phyloP scores from a whole-genome alignment of 2,113 vertebrate species.

The Clarias macrocephalus region DNA sequence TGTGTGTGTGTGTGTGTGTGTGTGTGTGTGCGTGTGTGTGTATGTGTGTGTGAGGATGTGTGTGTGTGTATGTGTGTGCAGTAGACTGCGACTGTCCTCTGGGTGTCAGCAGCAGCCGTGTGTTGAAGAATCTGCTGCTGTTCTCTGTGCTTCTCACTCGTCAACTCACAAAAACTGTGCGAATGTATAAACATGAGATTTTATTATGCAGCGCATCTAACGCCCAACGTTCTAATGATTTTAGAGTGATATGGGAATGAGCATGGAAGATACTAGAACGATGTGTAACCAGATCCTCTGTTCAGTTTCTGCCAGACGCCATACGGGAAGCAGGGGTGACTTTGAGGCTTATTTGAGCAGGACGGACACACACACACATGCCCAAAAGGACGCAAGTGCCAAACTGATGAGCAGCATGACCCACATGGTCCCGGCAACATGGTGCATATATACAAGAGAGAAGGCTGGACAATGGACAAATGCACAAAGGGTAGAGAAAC shows the following conservation, averaged over 20 bases:
- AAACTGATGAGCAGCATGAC: conserved; percentile 40
- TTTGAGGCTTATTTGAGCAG: conserved; percentile 37
- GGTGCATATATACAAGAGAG: conserved; percentile 57
- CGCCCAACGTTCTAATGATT: not conserved
- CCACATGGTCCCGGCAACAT: conserved; percentile 32
- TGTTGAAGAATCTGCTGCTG: conserved; percentile 48
- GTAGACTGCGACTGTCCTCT: conserved; percentile 74
- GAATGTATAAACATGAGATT: not conserved
- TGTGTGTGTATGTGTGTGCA: conserved; percentile 54
- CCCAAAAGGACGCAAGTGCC: conserved; percentile 15
- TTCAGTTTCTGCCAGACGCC: conserved; percentile 1
- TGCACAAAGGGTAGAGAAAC: conserved; percentile 28
- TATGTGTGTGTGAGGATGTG: conserved; percentile 25
- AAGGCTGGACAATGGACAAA: conserved; percentile 41
- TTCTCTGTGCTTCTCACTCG: conserved; percentile 43
- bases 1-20: conserved; percentile 15
- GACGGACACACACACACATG: conserved; percentile 16
- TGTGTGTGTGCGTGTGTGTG: not conserved
- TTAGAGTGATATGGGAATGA: not conserved
- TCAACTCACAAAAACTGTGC: not conserved
- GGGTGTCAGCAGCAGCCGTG: conserved; percentile 76
- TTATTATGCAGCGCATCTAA: not conserved
- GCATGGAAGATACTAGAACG: not conserved
- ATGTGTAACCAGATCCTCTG: conserved; percentile 25
- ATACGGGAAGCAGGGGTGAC: conserved; percentile 46